Base-by-base conservation (phyloP, 2,113 vertebrate species). In the Saccopteryx leptura region DNA sequence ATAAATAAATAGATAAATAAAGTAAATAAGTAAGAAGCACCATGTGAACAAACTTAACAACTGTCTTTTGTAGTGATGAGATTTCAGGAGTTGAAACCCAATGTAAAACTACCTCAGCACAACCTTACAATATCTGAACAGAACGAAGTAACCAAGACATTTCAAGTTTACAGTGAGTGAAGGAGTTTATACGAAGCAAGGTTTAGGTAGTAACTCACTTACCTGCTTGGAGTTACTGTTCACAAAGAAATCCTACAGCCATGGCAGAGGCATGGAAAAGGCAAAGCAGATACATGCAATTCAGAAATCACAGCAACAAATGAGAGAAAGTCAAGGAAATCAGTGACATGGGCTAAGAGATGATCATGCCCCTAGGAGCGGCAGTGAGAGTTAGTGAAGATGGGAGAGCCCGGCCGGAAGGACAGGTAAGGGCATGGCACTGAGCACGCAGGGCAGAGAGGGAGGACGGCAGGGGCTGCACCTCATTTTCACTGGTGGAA, bases 181-280 rank as follows among this genome's bases (percentile, higher is more conserved):
- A 80, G 74, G 39, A 18, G 23, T 60, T 80, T 82, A 46, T 2
- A 52, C 21, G 82, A 96, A 84, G 76, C 63, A 39, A 85, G 85
- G 76, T 84, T 97, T 96, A 88, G 88, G 91, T 2, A 8, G 96
- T 74, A 97, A 97, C 97, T 97, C 93, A 98, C 99, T 99, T 99
- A 99, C 99, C 99, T 99, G 99, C 98, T 99, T 99, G 99, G 98
- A 99, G 99, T 99, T 99, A 99, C 98, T 99, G 99, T 99, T 99
- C 99, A 99, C 98, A 99, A 99, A 99, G 99, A 99, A 99, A 99
- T 99, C 99, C 99, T 99, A 99, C 97, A 98, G 99, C 99, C 99
- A 99, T 98, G 99, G 99, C 99, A 99, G 99, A 99, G 99, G 99
- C 99, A 99, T 99, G 99, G 98, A 98, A 99, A 99, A 99, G 98